Evolutionary conservation across 2,113 vertebrate genomes (phyloP), one percentile per base, ranked within the genome.

Genomic region (Mystacornis crossleyi): DNA sequence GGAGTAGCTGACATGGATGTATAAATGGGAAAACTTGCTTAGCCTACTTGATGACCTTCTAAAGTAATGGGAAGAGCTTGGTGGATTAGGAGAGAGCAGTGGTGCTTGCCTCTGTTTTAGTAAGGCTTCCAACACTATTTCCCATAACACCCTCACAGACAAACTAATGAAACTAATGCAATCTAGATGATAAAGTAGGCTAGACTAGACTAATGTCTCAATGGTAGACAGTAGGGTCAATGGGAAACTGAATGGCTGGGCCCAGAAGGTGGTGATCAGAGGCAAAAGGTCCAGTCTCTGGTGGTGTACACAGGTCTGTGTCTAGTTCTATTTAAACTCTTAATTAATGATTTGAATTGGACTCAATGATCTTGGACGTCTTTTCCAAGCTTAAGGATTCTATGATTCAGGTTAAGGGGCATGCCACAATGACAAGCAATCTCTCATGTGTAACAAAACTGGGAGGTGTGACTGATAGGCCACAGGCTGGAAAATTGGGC

Each of bases 1-100:
- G 36, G 15, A 43, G 17, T 31, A 16, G 20, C 1, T 61, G 33
- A 51, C 25, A 34, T 4, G 5, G 31, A 43, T 0, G 0, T 43
- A 43, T 43, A 51, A 53, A 53, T 25, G 17, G 20, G 47, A 61
- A 61, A 61, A 71, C 19, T 61, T 82, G 6, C 25, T 61, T 31
- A 36, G 16, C 12, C 16, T 60, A 29, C 12, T 12, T 70, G 36
- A 42, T 0, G 0, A 15, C 5, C 25, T 34, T 60, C 54, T 43
- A 13, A 10, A 51, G 31, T 31, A 31, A 25, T 16, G 8, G 20
- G 16, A 71, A 61, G 20, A 51, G 8, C 20, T 51, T 43, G 16
- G 12, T 43, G 13, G 36, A 31, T 43, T 25, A 43, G 25, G 10
- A 82, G 20, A 71, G 9, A 43, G 8, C 25, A 36, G 26, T 13